Base-by-base conservation (phyloP, 2,888 invertebrate genomes). In the Rhamnusium bicolor region DNA sequence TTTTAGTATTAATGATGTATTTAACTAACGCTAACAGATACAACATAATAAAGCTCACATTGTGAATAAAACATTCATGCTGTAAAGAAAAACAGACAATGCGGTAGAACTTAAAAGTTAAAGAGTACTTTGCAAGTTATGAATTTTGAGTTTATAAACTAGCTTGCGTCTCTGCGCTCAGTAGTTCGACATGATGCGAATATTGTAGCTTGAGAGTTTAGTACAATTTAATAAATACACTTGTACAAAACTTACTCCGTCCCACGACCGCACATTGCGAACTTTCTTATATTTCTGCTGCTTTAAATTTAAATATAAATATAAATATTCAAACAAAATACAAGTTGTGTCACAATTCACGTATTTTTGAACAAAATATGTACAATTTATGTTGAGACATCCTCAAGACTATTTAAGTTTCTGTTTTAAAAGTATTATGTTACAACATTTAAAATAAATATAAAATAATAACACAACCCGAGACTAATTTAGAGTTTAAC, bases 191-290 rank as follows among this genome's bases (percentile, higher is more conserved):
- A 72, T 72, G 49, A 49, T 51, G 49, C 27, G 51, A 63, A 63
- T 51, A 62, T 49, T 72, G 72, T 72, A 56, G 53, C 72, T 68
- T n/a, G 71, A 68, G 67, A 72, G 72, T 72, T 68, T 67, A 72
- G 62, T 62, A 56, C 62, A 68, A 72, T 72, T 72, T 72, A 72
- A 72, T 72, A 72, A 72, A 68, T 72, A 72, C 32, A 72, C 68
- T 68, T 66, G 68, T 54, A 61, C 62, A 61, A 56, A 72, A 72
- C 71, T 72, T 62, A 40, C 62, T 46, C 12, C 32, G 32, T 32
- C n/a, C 12, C 12, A 1, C 7, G 10, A 12, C 12, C 32, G 12
- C 40, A n/a, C 40, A 40, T 40, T n/a, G 12, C 3, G 40, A 40
- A 40, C 40, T 40, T 40, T 40, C 40, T n/a, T 40, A 40, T 40